These are phyloP conservation scores for Sebastes umbrosus DNA, from an alignment of 2,797 vertebrate genomes.

Conservation along the genomic window DNA sequence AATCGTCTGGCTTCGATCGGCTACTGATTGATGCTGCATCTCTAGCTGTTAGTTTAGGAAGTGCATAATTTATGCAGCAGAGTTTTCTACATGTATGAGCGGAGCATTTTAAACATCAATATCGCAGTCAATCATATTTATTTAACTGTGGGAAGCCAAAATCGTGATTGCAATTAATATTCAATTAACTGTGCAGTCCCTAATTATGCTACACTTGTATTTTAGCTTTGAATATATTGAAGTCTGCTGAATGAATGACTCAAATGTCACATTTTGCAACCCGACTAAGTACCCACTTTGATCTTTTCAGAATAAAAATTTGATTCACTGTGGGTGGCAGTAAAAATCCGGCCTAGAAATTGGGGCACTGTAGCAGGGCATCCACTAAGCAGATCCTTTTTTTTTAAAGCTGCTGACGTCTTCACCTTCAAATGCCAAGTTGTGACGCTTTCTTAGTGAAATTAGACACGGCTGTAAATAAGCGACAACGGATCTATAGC, in stretches of 20 bases:
- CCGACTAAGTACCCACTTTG: not conserved
- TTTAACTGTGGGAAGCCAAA: no score
- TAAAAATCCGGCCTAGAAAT: constrained; percentile 13
- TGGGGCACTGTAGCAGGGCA: not conserved
- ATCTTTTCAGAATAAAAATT: constrained; percentile 8
- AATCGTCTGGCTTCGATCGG: no score
- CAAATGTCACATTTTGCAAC: not conserved
- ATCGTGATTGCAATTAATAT: no score
- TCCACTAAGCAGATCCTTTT: constrained; percentile 13
- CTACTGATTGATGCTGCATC: no score
- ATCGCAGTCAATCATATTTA: no score
- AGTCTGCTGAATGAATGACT: not conserved
- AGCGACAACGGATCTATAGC: constrained; percentile 10
- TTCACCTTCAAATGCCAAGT: constrained; percentile 26
- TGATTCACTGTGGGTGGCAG: not conserved
- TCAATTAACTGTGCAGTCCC: no score
- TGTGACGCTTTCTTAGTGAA: constrained; percentile 43
- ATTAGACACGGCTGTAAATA: constrained; percentile 56
- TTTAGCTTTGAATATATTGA: not conserved
- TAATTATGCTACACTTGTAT: not conserved
- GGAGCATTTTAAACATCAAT: no score
- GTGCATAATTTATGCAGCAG: no score
- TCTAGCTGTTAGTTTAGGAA: no score
- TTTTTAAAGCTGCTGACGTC: constrained; percentile 33
- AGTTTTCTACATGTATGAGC: no score